Conservation (phyloP, 2,113 vertebrate species). For the Ceuthmochares aereus region DNA sequence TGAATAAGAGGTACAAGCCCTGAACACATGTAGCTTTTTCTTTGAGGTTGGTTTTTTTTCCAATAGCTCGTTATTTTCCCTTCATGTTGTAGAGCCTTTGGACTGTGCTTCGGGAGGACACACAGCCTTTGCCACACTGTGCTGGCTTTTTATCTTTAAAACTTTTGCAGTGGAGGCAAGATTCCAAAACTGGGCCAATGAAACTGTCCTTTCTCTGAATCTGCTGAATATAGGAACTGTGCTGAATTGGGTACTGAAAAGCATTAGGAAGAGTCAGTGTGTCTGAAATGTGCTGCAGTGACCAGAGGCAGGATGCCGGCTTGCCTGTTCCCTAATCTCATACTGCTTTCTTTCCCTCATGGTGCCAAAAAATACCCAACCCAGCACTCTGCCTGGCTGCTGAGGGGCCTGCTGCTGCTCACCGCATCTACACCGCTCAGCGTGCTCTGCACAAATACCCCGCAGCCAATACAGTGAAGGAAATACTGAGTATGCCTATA, state of each 20-base stretch:
- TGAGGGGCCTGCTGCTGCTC: not conserved
- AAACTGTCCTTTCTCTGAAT: not conserved
- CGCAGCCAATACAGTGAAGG: not conserved
- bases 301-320: not conserved
- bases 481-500: not conserved
- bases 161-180: not conserved
- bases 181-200: not conserved
- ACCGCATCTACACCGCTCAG: too few species aligned
- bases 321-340: not conserved
- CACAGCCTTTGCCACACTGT: not conserved
- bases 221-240: accelerated
- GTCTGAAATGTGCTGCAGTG: not conserved
- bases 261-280: accelerated
- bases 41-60: not conserved
- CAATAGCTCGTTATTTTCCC: not conserved
- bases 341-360: not conserved
- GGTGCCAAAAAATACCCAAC: not conserved
- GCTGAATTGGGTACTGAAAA: not conserved
- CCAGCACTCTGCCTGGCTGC: not conserved
- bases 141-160: not conserved
- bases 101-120: not conserved
- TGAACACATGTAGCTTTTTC: not conserved
- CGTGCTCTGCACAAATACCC: not conserved
- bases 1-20: not conserved
- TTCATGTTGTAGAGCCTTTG: not conserved